Evolutionary conservation across 2,888 invertebrate genomes (phyloP).

Genomic region (Orthosia cruda): DNA sequence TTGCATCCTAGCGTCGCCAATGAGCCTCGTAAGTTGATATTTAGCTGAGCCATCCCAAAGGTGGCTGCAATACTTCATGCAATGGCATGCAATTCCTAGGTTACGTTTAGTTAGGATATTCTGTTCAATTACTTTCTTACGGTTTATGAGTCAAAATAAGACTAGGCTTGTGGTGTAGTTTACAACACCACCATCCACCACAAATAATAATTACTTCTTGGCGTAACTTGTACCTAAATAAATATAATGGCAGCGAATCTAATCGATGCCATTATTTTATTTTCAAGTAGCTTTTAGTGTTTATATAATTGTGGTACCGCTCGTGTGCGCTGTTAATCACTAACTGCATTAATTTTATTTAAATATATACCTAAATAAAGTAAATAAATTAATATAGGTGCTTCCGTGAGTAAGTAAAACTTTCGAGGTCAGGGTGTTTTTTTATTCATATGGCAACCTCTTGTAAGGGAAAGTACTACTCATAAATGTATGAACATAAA

Average conservation of each 20-base stretch:
- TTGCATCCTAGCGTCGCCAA: too few species aligned
- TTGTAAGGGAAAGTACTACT: too few species aligned
- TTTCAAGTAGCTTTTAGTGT: background rate
- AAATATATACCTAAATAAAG: background rate
- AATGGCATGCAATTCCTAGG: too few species aligned
- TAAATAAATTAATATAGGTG: background rate
- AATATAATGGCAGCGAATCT: background rate
- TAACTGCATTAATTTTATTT: background rate
- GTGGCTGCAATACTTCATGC: too few species aligned
- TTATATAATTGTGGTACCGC: background rate
- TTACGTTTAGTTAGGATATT: too few species aligned
- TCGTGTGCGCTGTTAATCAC: constrained; percentile 12
- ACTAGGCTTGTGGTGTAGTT: background rate
- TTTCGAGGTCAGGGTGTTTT: too few species aligned
- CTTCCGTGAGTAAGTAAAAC: background rate
- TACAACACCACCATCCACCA: background rate
- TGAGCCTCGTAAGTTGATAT: too few species aligned
- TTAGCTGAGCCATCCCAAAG: too few species aligned
- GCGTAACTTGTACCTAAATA: background rate
- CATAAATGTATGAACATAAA: too few species aligned
- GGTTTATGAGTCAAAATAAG: too few species aligned
- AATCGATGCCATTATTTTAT: background rate
- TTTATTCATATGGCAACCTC: too few species aligned
- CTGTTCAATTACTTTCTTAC: too few species aligned
- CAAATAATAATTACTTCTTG: background rate